Conservation (phyloP, 2,888 invertebrate species). For the Serrognathus titanus region DNA sequence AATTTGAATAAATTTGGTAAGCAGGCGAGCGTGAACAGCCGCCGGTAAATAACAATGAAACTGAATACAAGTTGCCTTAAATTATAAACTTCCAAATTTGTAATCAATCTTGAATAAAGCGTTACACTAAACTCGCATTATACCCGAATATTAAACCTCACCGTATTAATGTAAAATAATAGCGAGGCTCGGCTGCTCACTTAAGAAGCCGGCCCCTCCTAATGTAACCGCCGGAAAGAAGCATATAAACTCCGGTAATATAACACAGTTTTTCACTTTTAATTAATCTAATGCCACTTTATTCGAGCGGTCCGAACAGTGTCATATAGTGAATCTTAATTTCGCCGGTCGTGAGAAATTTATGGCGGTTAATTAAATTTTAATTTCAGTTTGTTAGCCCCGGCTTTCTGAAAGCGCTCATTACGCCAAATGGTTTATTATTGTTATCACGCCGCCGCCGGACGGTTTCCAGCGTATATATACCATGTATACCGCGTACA, state of each 20-base stretch:
- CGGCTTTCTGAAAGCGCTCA: slow-evolving; percentile 11
- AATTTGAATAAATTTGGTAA: no score
- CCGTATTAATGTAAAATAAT: slow-evolving; percentile 41
- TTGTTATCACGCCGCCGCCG: slow-evolving; percentile 16
- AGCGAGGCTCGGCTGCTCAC: slow-evolving; percentile 36
- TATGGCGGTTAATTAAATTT: slow-evolving; percentile 50
- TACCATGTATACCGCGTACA: slow-evolving; percentile 5
- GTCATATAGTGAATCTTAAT: slow-evolving; percentile 50
- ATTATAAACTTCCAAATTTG: slow-evolving; percentile 34
- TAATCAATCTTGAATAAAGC: slow-evolving; percentile 40
- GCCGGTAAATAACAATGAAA: slow-evolving; percentile 3
- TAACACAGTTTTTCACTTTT: slow-evolving; percentile 49
- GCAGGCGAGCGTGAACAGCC: neutral
- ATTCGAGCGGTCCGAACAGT: slow-evolving; percentile 47
- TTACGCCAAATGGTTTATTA: slow-evolving; percentile 20
- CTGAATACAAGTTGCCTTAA: slow-evolving; percentile 14
- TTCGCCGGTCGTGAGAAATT: slow-evolving; percentile 43
- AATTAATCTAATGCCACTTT: slow-evolving; percentile 49
- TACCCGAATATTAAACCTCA: slow-evolving; percentile 34
- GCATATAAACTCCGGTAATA: slow-evolving; percentile 35
- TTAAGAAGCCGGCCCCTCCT: slow-evolving; percentile 35
- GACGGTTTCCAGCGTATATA: no score
- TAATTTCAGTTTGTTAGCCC: slow-evolving; percentile 42
- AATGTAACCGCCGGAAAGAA: slow-evolving; percentile 35
- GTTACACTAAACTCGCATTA: slow-evolving; percentile 44